Conservation (phyloP, 2,113 vertebrate genomes). For the Bos taurus region ARS-UCD2.0 NC_037330.1:55392501-55393000, state of each 20-base stretch:
- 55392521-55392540: conserved; percentile 28
- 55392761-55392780: not conserved
- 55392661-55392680: conserved; percentile 33
- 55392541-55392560: conserved; percentile 58
- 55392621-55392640: conserved; percentile 60
- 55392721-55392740: not conserved
- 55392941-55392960: not conserved
- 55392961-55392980: not conserved
- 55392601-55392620: conserved; percentile 61
- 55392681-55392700: conserved; percentile 22
- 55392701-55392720: not conserved
- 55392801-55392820: not conserved
- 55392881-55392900: not conserved
- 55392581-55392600: conserved; percentile 68
- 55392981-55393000: not conserved
- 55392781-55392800: conserved; percentile 17
- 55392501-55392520: conserved; percentile 62
- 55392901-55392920: not conserved
- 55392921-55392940: not conserved
- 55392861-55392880: not conserved
- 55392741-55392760: conserved; percentile 21
- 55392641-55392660: conserved; percentile 43
- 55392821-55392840: not conserved
- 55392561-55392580: conserved; percentile 71
- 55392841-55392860: conserved; percentile 22